Base-by-base conservation (phyloP, 2,113 vertebrate species). In the Lepisosteus oculatus region DNA sequence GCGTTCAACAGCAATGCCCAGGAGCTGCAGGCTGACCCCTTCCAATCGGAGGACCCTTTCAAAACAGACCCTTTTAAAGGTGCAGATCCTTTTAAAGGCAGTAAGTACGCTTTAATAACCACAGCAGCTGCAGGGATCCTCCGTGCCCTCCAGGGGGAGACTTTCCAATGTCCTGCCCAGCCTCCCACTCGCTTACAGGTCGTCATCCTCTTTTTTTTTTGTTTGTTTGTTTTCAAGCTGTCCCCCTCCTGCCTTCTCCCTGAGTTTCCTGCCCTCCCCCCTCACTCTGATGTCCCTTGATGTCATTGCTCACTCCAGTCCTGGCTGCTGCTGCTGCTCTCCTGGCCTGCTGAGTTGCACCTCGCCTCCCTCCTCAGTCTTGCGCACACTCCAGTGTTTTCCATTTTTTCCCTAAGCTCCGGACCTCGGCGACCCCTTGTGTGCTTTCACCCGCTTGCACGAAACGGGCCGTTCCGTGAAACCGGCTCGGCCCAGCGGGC, bases 1-100 rank as follows among this genome's bases (percentile, higher is more conserved):
- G 83, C 94, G 75, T 98, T 98, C 80, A 91, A 90, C 85, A 93
- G 81, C 79, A 90, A 87, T 17, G 77, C 89, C 3, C 95, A 94
- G 45, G 96, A 97, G 43, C 75, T 95, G 76, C 95, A 92, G 29
- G 73, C 91, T 11, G 97, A 98, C 79, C 96, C 96, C 29, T 99
- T 99, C 87, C 95, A 97, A 83, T 89, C 94, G 0, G 96, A 98
- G 81, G 97, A 99, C 85, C 97, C 97, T 45, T 99, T 99, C 88
- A 95, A 94, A 83, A 92, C 95, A 0, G 97, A 99, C 78, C 97
- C 97, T 0, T 99, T 98, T 77, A 97, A 95, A 89, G 96, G 96
- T 91, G 88, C 87, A 6, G 89, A 88, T 44, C 89, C 79, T 6
- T 86, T 92, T 77, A 88, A 92, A 92, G 89, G 85, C 80, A 88